Conservation (phyloP, 1,140 invertebrate genomes). For the Lordiphosa mommai region DNA sequence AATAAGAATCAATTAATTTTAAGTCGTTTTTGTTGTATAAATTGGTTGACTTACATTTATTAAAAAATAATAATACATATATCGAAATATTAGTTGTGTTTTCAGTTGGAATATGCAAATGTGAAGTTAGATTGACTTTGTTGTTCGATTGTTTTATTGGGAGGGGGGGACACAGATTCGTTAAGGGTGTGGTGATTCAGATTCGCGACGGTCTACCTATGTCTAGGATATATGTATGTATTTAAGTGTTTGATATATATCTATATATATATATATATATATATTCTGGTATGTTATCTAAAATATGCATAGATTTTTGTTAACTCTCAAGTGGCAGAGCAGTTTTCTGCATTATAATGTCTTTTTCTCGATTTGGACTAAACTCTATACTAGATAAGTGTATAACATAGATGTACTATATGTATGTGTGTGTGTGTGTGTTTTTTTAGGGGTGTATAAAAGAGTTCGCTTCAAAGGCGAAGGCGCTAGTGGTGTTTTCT, state of each 20-base stretch:
- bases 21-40: background rate
- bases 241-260: conserved; percentile 29
- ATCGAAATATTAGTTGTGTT: conserved; percentile 59
- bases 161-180: too few relatives aligned
- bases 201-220: conserved; percentile 20
- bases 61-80: conserved; percentile 65
- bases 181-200: conserved; percentile 6
- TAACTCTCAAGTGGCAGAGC: conserved; percentile 44
- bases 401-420: conserved; percentile 20
- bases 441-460: conserved; percentile 35
- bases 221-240: conserved; percentile 2
- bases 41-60: conserved; percentile 55
- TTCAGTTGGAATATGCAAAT: conserved; percentile 11
- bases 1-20: background rate
- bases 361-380: conserved; percentile 35
- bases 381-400: conserved; percentile 31
- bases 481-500: conserved; percentile 70
- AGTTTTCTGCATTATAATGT: conserved; percentile 14
- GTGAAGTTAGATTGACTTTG: background rate
- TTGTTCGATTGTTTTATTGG: too few relatives aligned
- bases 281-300: conserved; percentile 17
- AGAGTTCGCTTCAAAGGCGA: conserved; percentile 45
- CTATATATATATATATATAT: conserved; percentile 22
- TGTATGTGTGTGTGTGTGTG: conserved; percentile 30
- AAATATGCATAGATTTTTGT: conserved; percentile 45